These are phyloP conservation scores for Himalopsyche kuldschensis DNA, from an alignment of 2,888 invertebrate species.

Conservation along the genomic window DNA sequence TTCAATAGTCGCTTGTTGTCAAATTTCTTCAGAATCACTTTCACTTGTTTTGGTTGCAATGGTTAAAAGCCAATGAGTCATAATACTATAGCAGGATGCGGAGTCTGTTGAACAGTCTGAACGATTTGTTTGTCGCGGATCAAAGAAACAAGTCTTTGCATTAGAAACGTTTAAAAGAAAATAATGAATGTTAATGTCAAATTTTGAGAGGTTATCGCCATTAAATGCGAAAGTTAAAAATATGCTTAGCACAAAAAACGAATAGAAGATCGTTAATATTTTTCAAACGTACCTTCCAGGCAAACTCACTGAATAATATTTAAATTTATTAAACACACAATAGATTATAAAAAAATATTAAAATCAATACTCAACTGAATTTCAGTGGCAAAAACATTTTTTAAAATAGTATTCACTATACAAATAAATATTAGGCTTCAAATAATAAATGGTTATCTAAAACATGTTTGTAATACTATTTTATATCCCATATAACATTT, in stretches of 20 bases:
- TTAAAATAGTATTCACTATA: too few relatives aligned
- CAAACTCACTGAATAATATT: too few relatives aligned
- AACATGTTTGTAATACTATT: too few relatives aligned
- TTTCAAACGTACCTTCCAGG: too few relatives aligned
- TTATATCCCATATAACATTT: too few relatives aligned
- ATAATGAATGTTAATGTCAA: background rate
- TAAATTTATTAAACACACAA: too few relatives aligned
- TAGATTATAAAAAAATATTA: too few relatives aligned
- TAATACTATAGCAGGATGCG: background rate
- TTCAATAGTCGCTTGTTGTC: background rate
- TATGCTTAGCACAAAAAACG: background rate
- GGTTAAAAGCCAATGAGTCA: conserved; percentile 14
- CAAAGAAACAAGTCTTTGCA: background rate
- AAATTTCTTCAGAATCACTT: conserved; percentile 3
- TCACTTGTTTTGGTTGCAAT: conserved; percentile 1
- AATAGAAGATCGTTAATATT: too few relatives aligned
- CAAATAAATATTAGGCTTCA: too few relatives aligned
- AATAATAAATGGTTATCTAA: too few relatives aligned
- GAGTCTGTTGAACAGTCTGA: background rate
- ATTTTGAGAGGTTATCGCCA: background rate
- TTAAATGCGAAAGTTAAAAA: background rate
- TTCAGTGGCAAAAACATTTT: too few relatives aligned
- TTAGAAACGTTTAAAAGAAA: background rate
- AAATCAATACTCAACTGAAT: too few relatives aligned
- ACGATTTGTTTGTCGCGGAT: background rate